phyloP scores from a whole-genome alignment of 2,113 vertebrate genomes.

The Melanerpes formicivorus region DNA sequence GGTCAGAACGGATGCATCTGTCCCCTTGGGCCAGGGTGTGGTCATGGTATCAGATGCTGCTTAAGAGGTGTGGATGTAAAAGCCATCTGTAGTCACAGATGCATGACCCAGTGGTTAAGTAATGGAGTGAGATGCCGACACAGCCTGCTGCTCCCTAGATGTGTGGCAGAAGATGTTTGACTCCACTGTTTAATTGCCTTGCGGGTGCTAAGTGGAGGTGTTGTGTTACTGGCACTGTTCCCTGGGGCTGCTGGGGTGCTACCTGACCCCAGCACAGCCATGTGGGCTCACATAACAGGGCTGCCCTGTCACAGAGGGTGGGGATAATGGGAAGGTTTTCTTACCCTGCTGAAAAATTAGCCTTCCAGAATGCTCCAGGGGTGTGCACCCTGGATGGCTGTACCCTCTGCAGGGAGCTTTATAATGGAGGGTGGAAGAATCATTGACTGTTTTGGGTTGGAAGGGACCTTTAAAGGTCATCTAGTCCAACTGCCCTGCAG shows the following conservation, averaged over 20 bases:
- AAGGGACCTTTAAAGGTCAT: neutral
- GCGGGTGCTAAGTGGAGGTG: slow-evolving; percentile 63
- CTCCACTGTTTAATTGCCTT: slow-evolving; percentile 65
- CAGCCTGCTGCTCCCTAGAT: slow-evolving; percentile 44
- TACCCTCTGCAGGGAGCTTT: neutral
- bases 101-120: slow-evolving; percentile 65
- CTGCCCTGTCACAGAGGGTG: neutral
- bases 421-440: neutral
- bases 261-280: fast-evolving
- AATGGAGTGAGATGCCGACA: slow-evolving; percentile 62
- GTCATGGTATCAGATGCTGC: slow-evolving; percentile 59
- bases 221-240: slow-evolving; percentile 42
- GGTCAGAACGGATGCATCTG: neutral
- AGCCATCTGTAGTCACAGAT: slow-evolving; percentile 69
- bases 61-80: slow-evolving; percentile 41
- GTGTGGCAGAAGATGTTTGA: slow-evolving; percentile 65
- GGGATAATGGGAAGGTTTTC: neutral
- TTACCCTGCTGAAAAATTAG: neutral
- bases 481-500: neutral
- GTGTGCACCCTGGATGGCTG: too few species aligned
- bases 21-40: neutral
- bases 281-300: fast-evolving
- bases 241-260: neutral
- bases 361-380: neutral
- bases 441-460: neutral